A percentile compares a stretch with the other conserved stretches of the same genome.
These are phyloP conservation scores for Sussaba pulchella DNA, from an alignment of 2,888 invertebrate genomes.

Conservation along the genomic window DNA sequence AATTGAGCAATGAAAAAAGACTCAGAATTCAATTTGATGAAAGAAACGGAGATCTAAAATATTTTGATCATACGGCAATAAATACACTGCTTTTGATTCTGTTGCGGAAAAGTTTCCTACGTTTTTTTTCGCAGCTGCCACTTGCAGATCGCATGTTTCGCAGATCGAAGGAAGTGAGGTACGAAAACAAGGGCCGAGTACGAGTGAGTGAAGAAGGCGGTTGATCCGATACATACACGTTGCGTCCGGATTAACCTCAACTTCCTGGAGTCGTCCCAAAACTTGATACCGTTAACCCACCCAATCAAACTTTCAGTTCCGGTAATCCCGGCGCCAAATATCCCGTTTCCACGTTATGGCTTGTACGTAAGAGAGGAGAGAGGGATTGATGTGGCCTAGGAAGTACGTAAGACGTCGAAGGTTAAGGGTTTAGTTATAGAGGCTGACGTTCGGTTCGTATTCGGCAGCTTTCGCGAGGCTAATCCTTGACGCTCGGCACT, in stretches of 20 bases:
- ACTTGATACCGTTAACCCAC: constrained; percentile 81
- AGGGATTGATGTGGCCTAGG: neutral
- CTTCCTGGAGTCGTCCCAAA: constrained; percentile 72
- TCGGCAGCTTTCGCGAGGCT: constrained; percentile 45
- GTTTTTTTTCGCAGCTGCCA: neutral
- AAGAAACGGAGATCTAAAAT: no score
- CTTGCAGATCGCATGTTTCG: neutral
- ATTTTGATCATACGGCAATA: no score
- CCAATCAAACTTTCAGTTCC: constrained; percentile 83
- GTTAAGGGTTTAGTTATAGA: constrained; percentile 15
- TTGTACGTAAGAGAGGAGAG: constrained; percentile 16
- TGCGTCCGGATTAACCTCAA: constrained; percentile 66
- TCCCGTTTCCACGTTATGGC: constrained; percentile 77
- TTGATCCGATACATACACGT: constrained; percentile 40
- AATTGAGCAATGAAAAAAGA: no score
- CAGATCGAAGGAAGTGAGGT: neutral
- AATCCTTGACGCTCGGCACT: constrained; percentile 40
- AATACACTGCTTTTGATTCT: constrained; percentile 64
- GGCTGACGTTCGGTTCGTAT: constrained; percentile 11
- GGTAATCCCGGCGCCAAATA: constrained; percentile 81
- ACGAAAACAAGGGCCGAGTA: constrained; percentile 8
- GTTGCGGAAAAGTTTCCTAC: constrained; percentile 1
- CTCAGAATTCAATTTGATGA: no score
- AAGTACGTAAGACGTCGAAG: constrained; percentile 39
- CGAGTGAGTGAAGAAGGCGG: constrained; percentile 46